These are phyloP conservation scores for Bucorvus abyssinicus DNA, from an alignment of 2,797 vertebrate species.

Conservation along the genomic window DNA sequence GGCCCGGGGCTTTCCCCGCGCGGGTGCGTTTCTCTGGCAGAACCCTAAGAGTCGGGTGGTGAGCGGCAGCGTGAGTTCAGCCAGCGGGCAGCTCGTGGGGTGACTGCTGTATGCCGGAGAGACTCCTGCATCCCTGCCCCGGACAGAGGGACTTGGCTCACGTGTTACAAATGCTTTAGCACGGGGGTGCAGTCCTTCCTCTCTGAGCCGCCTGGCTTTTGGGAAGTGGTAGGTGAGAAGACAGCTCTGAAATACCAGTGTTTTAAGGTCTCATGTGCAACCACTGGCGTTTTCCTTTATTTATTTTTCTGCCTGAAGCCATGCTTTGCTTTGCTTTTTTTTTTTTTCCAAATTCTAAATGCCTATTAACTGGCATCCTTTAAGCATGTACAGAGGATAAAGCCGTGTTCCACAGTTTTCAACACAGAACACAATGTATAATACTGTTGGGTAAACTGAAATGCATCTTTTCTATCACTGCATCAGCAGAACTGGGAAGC, in stretches of 20 bases:
- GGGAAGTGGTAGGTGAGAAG: neutral
- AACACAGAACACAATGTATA: accelerated
- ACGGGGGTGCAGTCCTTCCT: accelerated
- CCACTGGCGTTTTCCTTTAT: accelerated
- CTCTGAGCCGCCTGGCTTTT: accelerated
- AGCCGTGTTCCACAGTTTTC: neutral
- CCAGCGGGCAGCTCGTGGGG: no score
- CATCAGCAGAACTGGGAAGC: neutral
- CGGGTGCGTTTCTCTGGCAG: accelerated
- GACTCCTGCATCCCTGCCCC: no score
- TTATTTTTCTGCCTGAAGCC: neutral
- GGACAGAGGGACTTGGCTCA: accelerated
- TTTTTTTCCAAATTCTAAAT: neutral
- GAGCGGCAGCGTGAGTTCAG: neutral
- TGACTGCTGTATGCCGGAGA: no score
- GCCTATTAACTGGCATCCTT: neutral
- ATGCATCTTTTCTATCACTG: neutral
- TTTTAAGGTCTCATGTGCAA: accelerated
- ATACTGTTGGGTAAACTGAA: neutral
- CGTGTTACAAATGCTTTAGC: accelerated
- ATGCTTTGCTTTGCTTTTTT: neutral
- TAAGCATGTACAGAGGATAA: neutral
- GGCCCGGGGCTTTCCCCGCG: no score
- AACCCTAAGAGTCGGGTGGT: accelerated
- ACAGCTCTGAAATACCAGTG: accelerated